Evolutionary conservation across 2,797 vertebrate genomes (phyloP).

Genomic region (Mormyrus proboscirostris): DNA sequence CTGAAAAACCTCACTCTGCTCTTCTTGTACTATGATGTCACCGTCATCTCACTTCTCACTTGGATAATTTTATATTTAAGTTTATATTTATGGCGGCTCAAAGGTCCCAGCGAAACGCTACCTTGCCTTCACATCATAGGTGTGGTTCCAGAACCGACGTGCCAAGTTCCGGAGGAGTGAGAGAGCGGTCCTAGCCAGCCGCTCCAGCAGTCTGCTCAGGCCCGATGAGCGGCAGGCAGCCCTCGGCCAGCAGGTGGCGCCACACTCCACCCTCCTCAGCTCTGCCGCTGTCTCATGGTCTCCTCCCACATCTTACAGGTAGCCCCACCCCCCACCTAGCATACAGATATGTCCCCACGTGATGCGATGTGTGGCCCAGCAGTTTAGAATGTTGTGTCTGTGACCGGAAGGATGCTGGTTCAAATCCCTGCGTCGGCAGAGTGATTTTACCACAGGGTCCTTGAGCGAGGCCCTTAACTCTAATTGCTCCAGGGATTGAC

Average conservation of each 20-base stretch:
- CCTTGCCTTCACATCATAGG: constrained; percentile 40
- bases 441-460: background rate
- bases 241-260: constrained; percentile 42
- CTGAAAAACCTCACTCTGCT: background rate
- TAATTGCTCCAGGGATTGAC: background rate
- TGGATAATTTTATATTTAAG: background rate
- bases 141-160: constrained; percentile 74
- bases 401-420: background rate
- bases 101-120: background rate
- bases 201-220: constrained; percentile 63
- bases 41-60: background rate
- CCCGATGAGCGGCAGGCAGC: constrained; percentile 65
- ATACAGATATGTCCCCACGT: background rate
- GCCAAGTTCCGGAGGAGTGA: constrained; percentile 73
- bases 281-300: constrained; percentile 68
- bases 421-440: background rate
- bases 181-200: constrained; percentile 63
- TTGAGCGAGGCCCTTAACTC: background rate
- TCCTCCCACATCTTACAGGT: constrained; percentile 63
- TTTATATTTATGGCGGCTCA: background rate
- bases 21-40: background rate
- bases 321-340: background rate
- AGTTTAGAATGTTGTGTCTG: background rate
- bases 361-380: background rate
- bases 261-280: constrained; percentile 55